Evolutionary conservation across 1,140 invertebrate species (phyloP).

Genomic region (Euwallacea similis): DNA sequence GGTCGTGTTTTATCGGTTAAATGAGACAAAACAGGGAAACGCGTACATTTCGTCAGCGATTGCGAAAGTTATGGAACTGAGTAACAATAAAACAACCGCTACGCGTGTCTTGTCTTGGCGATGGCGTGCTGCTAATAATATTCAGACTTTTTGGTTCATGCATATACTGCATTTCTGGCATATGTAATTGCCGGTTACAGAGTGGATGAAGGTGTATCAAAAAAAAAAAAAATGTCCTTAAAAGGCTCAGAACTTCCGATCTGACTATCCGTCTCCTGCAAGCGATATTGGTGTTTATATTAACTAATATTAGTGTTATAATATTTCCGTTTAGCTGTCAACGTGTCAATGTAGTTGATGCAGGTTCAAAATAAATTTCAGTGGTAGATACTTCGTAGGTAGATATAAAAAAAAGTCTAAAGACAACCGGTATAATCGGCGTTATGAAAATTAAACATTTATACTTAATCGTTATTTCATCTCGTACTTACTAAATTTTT

Average conservation of each 20-base stretch:
- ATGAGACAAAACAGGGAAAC: constrained; percentile 3
- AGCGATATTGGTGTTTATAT: too few species aligned
- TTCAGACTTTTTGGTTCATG: constrained; percentile 18
- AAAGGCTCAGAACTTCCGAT: not conserved
- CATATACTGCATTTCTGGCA: constrained; percentile 11
- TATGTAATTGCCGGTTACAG: not conserved
- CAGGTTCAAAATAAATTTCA: too few species aligned
- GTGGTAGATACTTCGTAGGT: too few species aligned
- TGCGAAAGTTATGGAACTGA: not conserved
- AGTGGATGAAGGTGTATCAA: not conserved
- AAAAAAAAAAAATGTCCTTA: not conserved
- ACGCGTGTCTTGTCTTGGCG: constrained; percentile 20
- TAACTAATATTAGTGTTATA: too few species aligned
- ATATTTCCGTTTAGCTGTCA: too few species aligned
- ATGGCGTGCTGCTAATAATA: constrained; percentile 48
- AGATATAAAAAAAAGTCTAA: too few species aligned
- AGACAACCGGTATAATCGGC: too few species aligned
- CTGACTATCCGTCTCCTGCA: too few species aligned
- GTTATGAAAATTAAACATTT: too few species aligned
- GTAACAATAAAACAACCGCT: not conserved
- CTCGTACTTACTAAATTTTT: too few species aligned
- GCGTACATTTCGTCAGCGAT: not conserved
- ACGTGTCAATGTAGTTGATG: too few species aligned
- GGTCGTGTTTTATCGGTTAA: constrained; percentile 1
- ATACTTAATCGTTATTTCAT: too few species aligned